Evolutionary conservation across 2,888 invertebrate species (phyloP).

Genomic region (Drosophila acutilabella): DNA sequence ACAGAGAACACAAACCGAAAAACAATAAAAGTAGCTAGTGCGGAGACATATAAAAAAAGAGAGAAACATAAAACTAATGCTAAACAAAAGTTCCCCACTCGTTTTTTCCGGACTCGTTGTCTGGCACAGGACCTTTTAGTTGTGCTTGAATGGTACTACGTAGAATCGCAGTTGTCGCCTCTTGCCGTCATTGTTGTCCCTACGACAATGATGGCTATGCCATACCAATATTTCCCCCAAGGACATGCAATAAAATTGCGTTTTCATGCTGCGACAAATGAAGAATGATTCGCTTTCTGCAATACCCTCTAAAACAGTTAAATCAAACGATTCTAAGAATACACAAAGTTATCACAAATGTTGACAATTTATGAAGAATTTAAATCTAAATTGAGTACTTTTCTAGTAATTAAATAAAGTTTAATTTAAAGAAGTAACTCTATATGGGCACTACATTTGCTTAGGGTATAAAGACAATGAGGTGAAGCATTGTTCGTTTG

Average conservation of each 20-base stretch:
- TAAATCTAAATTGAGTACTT: too few relatives aligned
- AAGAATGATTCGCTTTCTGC: slow-evolving; percentile 40
- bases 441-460: not conserved
- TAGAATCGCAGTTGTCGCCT: slow-evolving; percentile 45
- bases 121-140: slow-evolving; percentile 33
- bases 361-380: too few relatives aligned
- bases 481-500: slow-evolving; percentile 34
- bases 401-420: not conserved
- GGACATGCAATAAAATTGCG: slow-evolving; percentile 77
- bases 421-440: not conserved
- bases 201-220: slow-evolving; percentile 66
- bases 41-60: slow-evolving; percentile 42
- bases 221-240: slow-evolving; percentile 45
- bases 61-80: slow-evolving; percentile 69
- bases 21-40: slow-evolving; percentile 65
- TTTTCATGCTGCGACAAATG: slow-evolving; percentile 70
- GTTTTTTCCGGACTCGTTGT: slow-evolving; percentile 7
- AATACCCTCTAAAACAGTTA: slow-evolving; percentile 12
- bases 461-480: slow-evolving; percentile 11
- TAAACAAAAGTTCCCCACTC: slow-evolving; percentile 44
- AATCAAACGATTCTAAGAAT: not conserved
- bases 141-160: slow-evolving; percentile 32
- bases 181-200: slow-evolving; percentile 58
- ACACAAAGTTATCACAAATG: too few relatives aligned
- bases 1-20: slow-evolving; percentile 23